Evolutionary conservation across 1,140 invertebrate genomes (phyloP), one percentile per base, ranked within the genome.

Genomic region (Chionoecetes opilio): DNA sequence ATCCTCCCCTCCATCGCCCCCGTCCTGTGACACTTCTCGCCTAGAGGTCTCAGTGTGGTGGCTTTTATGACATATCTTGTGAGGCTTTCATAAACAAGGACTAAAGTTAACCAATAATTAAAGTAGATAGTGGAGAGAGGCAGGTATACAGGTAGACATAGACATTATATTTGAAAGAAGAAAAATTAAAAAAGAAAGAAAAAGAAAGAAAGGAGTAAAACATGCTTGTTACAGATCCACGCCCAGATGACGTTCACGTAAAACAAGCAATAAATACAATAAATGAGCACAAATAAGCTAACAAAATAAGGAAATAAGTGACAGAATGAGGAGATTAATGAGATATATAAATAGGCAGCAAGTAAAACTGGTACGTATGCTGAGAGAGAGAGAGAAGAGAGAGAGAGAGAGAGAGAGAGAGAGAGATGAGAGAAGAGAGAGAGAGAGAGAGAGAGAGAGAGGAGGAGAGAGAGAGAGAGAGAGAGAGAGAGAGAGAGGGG

Each of bases 401-500:
- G n/a, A n/a, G n/a, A n/a, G n/a, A n/a, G n/a, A n/a, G n/a, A n/a
- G n/a, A 75, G 63, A 75, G 21, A 21, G 11, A n/a, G 26, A 75
- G 8, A n/a, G 26, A 75, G 8, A n/a, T 0, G 2, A 26, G n/a
- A 26, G n/a, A 26, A 75, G 63, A 75, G 63, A 75, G 63, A 75
- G 63, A 75, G 63, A 75, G 63, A 75, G 63, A 75, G 63, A 75
- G 63, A 75, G 63, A 75, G 63, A 75, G 63, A 75, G 63, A 75
- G 63, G n/a, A 26, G n/a, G 63, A 75, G 46, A 53, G 46, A 53
- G 46, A 53, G 46, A 53, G 46, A 53, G 46, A 53, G 46, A 75
- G 63, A 75, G 11, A 75, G 26, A 75, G 63, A n/a, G 21, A 75
- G 21, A 75, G 21, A 21, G 21, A 75, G 63, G n/a, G 0, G n/a